Conservation (phyloP, 2,113 vertebrate genomes). For the Macquaria australasica region DNA sequence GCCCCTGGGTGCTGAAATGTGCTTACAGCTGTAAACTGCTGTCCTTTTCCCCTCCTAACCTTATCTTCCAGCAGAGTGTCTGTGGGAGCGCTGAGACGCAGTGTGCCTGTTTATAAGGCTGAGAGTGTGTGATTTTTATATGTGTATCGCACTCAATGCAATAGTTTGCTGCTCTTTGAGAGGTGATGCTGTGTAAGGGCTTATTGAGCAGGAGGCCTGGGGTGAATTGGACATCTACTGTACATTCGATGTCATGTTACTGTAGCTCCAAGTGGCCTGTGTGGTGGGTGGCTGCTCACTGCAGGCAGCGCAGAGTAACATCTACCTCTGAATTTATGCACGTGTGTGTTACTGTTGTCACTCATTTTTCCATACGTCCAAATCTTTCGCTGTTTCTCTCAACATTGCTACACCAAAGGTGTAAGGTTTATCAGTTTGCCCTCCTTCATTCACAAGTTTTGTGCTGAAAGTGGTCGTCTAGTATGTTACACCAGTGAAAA, state of each 20-base stretch:
- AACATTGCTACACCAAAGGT: background rate
- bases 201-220: background rate
- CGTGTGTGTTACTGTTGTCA: conserved; percentile 56
- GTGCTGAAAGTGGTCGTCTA: background rate
- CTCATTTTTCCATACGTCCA: conserved; percentile 33
- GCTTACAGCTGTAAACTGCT: conserved; percentile 78
- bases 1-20: conserved; percentile 75
- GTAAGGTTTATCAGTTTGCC: background rate
- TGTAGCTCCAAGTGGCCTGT: background rate
- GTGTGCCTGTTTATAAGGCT: conserved; percentile 26
- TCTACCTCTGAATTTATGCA: conserved; percentile 53
- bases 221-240: conserved; percentile 17
- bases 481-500: background rate
- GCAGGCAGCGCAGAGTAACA: conserved; percentile 41
- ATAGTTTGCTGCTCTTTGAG: background rate
- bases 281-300: conserved; percentile 14
- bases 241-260: conserved; percentile 25
- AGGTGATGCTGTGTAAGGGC: conserved; percentile 31
- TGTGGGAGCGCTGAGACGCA: conserved; percentile 1
- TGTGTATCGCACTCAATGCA: background rate
- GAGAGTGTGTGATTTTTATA: conserved; percentile 33
- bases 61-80: conserved; percentile 52
- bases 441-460: background rate
- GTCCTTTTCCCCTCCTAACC: conserved; percentile 67
- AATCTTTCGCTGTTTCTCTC: conserved; percentile 3